Evolutionary conservation across 2,888 invertebrate genomes (phyloP), one percentile per base, ranked within the genome.

Genomic region (Mythimna albipuncta): DNA sequence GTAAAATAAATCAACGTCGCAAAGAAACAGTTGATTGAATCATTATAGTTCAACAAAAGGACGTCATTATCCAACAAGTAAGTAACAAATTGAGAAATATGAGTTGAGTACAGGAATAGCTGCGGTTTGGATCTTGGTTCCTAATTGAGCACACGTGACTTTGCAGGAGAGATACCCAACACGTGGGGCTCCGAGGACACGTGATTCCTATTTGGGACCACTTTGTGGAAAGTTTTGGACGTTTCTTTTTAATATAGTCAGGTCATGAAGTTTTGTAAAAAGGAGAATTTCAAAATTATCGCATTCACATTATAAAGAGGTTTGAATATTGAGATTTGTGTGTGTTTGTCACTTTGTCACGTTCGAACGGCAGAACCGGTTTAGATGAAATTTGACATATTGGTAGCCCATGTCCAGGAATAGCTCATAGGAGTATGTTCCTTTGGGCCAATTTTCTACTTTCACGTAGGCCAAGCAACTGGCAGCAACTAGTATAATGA

Each of bases 111-210:
- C 88, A 83, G 85, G 88, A 91, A 91, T 92, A 92, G 89, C 85
- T 80, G 75, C 78, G 81, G 87, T 89, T 88, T 79, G 85, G 77
- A 88, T 89, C 84, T 88, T 88, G 85, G 77, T 79, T 84, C 85
- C 88, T 89, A 89, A 89, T 88, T 85, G 87, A 83, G 85, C 69
- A 83, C 90, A 89, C 90, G 89, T 92, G 92, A 89, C 88, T 84
- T 67, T 77, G 82, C 78, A 79, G 85, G 84, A 83, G 86, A 79
- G 79, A 73, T 80, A 83, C 69, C 67, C 69, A 70, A 75, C 82
- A 84, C 84, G 89, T 88, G 85, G 83, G 79, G 84, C 75, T 64
- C 58, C 41, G 70, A 64, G 70, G 79, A 80, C 80, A 79, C 85
- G 82, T 87, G 88, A 86, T 85, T 82, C 75, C 81, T 81, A 69